A percentile compares a stretch with the other conserved stretches of the same genome.
These are phyloP conservation scores for Sitta carolinensis DNA, from an alignment of 2,797 vertebrate species.

Conservation along the genomic window DNA sequence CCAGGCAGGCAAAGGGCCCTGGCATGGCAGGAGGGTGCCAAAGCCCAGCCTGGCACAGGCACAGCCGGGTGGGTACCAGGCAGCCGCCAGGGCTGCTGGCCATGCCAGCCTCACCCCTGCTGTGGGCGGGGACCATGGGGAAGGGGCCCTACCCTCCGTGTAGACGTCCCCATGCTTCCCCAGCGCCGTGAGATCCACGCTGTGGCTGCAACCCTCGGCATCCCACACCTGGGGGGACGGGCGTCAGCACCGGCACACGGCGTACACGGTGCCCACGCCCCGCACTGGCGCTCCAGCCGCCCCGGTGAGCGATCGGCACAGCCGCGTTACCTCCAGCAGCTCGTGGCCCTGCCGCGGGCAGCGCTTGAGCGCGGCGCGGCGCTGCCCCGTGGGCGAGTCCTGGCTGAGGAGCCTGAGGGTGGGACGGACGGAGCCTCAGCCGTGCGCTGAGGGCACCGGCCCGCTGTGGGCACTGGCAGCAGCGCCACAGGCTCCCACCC, in stretches of 20 bases:
- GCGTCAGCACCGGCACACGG: neutral
- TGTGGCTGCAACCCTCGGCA: neutral
- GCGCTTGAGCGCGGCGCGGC: neutral
- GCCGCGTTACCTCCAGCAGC: slow-evolving; percentile 3
- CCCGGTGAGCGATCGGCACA: rapidly evolving
- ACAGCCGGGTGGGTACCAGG: rapidly evolving
- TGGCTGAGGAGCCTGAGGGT: slow-evolving; percentile 21
- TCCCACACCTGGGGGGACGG: neutral
- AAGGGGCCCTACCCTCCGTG: neutral
- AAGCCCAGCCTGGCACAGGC: neutral
- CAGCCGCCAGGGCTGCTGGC: rapidly evolving
- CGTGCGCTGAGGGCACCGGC: rapidly evolving
- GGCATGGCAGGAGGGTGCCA: neutral
- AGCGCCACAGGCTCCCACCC: rapidly evolving
- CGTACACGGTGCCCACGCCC: rapidly evolving
- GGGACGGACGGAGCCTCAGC: neutral
- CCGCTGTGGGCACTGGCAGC: no score
- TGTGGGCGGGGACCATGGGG: rapidly evolving
- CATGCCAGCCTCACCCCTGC: rapidly evolving
- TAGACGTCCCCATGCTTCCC: slow-evolving; percentile 33
- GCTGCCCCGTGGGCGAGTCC: neutral
- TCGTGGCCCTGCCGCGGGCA: neutral
- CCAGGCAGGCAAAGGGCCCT: slow-evolving; percentile 93
- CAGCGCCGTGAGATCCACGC: neutral
- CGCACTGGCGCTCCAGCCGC: rapidly evolving